Conservation (phyloP, 2,113 vertebrate species). For the Zeus faber region DNA sequence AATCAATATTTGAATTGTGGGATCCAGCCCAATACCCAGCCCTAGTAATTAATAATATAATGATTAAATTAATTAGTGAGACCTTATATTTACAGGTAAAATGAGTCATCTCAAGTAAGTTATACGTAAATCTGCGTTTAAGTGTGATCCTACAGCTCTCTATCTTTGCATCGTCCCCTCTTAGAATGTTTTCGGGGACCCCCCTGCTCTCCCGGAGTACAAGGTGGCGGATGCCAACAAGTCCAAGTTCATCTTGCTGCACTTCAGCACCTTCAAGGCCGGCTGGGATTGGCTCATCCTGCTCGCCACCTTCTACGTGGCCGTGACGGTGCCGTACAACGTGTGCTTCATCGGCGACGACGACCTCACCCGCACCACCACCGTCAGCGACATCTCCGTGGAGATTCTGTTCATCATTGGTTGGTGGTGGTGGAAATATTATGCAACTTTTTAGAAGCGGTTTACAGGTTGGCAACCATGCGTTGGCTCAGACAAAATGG, state of each 20-base stretch:
- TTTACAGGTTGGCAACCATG: too few relatives aligned
- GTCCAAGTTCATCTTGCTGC: constrained; percentile 93
- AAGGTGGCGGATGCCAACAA: constrained; percentile 98
- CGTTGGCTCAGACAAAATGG: too few relatives aligned
- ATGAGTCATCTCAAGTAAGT: too few relatives aligned
- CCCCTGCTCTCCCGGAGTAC: constrained; percentile 93
- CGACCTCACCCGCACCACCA: constrained; percentile 94
- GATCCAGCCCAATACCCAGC: too few relatives aligned
- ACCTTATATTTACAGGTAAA: too few relatives aligned
- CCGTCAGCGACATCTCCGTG: constrained; percentile 95
- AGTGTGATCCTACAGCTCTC: too few relatives aligned
- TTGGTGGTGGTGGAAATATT: too few relatives aligned
- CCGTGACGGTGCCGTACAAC: constrained; percentile 97
- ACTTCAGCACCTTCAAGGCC: constrained; percentile 97
- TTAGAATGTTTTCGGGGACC: constrained; percentile 96
- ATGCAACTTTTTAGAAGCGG: background rate
- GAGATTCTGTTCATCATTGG: constrained; percentile 98
- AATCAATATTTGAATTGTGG: too few relatives aligned
- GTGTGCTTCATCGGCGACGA: constrained; percentile 96
- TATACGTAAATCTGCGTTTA: too few relatives aligned
- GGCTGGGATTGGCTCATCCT: constrained; percentile 98
- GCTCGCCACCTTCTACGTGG: constrained; percentile 96
- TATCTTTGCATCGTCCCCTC: background rate
- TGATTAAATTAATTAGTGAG: too few relatives aligned
- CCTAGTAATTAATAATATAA: too few relatives aligned